Evolutionary conservation across 1,140 invertebrate genomes (phyloP).

Genomic region (Chlorops oryzae): DNA sequence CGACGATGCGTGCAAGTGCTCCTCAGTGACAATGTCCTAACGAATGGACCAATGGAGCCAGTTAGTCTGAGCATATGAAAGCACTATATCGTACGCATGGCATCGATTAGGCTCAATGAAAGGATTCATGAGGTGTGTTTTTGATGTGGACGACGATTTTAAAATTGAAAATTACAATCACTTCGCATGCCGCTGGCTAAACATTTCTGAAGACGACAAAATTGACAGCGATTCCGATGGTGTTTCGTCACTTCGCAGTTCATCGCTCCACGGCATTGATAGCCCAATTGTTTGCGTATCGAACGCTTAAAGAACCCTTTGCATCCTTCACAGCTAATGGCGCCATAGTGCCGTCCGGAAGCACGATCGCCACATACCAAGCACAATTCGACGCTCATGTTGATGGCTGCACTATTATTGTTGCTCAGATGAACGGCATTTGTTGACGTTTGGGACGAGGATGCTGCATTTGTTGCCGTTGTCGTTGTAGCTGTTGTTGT

Average conservation of each 20-base stretch:
- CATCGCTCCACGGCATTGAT: conserved; percentile 89
- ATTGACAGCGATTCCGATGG: conserved; percentile 94
- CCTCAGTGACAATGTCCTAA: too few species aligned
- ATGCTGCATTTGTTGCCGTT: background rate
- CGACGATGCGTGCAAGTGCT: background rate
- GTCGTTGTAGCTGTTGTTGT: background rate
- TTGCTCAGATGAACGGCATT: too few species aligned
- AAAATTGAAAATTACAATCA: conserved; percentile 84
- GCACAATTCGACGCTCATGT: conserved; percentile 69
- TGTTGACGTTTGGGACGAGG: background rate
- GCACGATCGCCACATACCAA: conserved; percentile 92
- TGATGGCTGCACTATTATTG: too few species aligned
- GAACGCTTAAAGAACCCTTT: conserved; percentile 90
- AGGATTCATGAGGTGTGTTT: too few species aligned
- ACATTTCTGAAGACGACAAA: conserved; percentile 95
- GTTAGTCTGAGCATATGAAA: too few species aligned
- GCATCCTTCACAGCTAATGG: conserved; percentile 88
- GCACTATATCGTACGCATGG: too few species aligned
- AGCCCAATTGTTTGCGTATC: conserved; percentile 91
- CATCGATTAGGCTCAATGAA: too few species aligned
- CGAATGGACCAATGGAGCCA: too few species aligned
- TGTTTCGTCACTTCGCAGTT: conserved; percentile 97
- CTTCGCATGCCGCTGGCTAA: conserved; percentile 94
- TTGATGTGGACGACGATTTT: conserved; percentile 46
- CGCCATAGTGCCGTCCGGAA: conserved; percentile 90